phyloP scores from a whole-genome alignment of 2,797 vertebrate genomes.

The Artibeus jamaicensis region DNA sequence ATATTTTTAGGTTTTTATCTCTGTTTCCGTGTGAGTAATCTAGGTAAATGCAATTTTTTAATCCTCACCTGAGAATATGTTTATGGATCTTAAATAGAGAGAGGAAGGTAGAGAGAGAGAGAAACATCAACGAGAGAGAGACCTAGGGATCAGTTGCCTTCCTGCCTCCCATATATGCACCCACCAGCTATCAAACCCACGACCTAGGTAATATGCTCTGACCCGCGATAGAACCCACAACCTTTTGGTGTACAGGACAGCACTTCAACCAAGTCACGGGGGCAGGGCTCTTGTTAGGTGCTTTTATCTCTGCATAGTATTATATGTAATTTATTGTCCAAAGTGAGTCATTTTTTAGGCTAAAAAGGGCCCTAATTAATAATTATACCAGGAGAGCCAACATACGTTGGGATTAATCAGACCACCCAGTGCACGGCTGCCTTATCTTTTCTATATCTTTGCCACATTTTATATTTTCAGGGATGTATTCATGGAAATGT shows the following conservation, averaged over 20 bases:
- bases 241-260: neutral
- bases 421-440: neutral
- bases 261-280: neutral
- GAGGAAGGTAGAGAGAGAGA: too few species aligned
- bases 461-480: neutral
- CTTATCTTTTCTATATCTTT: neutral
- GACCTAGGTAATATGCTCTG: too few species aligned
- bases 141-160: too few species aligned
- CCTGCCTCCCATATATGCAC: too few species aligned
- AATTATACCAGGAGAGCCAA: neutral
- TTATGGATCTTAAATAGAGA: too few species aligned
- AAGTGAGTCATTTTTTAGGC: neutral
- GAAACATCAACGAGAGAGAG: too few species aligned
- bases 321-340: neutral
- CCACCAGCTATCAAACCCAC: too few species aligned
- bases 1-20: neutral
- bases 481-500: neutral
- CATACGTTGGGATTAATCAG: neutral
- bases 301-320: neutral
- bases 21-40: neutral
- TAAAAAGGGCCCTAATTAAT: neutral
- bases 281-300: neutral
- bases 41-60: too few species aligned
- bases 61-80: too few species aligned
- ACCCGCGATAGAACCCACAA: neutral